phyloP scores from a whole-genome alignment of 1,140 invertebrate species.

The Coptotermes formosanus region DNA sequence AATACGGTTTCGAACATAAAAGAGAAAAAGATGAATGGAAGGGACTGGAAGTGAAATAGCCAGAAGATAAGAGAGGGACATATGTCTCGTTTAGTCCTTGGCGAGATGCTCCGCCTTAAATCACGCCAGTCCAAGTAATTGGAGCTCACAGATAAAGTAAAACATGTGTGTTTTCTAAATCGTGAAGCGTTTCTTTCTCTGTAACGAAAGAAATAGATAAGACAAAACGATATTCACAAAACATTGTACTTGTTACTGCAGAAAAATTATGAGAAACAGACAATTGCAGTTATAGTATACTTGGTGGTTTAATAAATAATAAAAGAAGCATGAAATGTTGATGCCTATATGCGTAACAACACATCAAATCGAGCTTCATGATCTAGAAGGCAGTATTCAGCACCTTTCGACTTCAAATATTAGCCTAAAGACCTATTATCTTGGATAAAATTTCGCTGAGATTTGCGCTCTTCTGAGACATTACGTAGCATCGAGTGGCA shows the following conservation, averaged over 20 bases:
- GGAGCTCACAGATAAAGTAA: not conserved
- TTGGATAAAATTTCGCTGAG: no score
- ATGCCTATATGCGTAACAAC: no score
- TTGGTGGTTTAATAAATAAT: no score
- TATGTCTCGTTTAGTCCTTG: not conserved
- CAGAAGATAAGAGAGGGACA: not conserved
- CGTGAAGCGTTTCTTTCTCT: not conserved
- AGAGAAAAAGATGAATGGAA: not conserved
- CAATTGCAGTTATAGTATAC: no score
- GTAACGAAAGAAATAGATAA: not conserved
- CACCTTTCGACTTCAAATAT: no score
- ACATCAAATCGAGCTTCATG: no score
- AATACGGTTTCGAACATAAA: not conserved
- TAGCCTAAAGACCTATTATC: no score
- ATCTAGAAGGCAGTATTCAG: no score
- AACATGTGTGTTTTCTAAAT: not conserved
- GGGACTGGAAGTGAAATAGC: not conserved
- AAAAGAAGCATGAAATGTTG: no score
- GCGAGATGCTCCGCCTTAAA: not conserved
- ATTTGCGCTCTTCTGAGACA: no score
- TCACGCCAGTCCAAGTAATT: not conserved
- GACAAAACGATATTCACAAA: not conserved
- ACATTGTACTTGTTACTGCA: not conserved
- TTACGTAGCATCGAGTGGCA: no score
- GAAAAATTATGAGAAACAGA: not conserved